Base-by-base conservation (phyloP, 2,888 invertebrate species). In the Sipunculus nudus region DNA sequence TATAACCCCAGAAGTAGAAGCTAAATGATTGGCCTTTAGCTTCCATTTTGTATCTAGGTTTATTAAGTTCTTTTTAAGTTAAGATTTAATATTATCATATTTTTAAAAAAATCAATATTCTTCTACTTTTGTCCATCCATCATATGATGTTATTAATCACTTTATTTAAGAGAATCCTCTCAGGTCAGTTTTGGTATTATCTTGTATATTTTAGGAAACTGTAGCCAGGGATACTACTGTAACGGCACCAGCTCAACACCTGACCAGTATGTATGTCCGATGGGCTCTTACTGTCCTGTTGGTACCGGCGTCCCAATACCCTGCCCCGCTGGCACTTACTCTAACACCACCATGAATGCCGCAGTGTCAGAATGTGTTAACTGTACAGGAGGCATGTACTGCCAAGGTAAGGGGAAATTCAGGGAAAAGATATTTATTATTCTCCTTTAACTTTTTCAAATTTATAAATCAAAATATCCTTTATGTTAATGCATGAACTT, bases 241-340 rank as follows among this genome's bases (percentile, higher is more conserved):
- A 79, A 76, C 59, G 72, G 73, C 64, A 76, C 76, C 19, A 79
- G 79, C 63, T 61, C 70, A 10, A 60, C 67, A 16, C 72, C 78
- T 2, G 67, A 69, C 52, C 80, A 81, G 66, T 59, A 70, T 48
- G 67, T 67, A 28, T 81, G 81, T 67, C 80, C 80, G 0, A 63
- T 64, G 4, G 81, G 81, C 29, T 67, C 72, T 59, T 81, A 76
- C 65, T 81, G 81, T 67, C 69, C 65, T n/a, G 61, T 58, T 26
- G 80, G 79, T n/a, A 73, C 76, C 21, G 67, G 56, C 5, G 68
- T 70, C 32, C 80, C 80, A 1, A 61, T 55, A 23, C 64, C 66
- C 3, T 81, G 81, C 61, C 79, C 79, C 6, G 72, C 78, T 1
- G 80, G 80, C 40, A 80, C 80, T 0, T 80, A 74, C 64, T 73